Percentiles rank a stretch among this genome's conserved stretches.
Conservation (phyloP, 2,888 invertebrate species). For the Balanococcus diminutus region DNA sequence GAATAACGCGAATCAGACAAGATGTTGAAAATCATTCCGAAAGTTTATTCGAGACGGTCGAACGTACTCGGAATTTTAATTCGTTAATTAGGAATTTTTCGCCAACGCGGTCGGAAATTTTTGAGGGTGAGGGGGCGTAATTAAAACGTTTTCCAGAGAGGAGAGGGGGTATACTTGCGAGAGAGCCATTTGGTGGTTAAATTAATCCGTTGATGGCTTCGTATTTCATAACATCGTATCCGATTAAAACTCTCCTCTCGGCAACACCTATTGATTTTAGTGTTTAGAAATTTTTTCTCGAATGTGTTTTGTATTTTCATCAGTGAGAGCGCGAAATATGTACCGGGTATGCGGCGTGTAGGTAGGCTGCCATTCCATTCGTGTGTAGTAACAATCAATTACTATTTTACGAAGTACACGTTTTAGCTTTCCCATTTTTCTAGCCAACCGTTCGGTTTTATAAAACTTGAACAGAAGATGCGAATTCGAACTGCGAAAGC, state of each 20-base stretch:
- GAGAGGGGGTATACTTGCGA: too few relatives aligned
- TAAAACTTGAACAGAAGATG: background rate
- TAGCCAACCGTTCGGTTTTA: background rate
- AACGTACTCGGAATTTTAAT: conserved; percentile 21
- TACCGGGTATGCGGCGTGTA: too few relatives aligned
- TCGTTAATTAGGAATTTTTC: conserved; percentile 19
- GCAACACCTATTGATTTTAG: background rate
- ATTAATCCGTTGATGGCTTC: background rate
- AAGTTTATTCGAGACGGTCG: background rate
- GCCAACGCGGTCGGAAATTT: background rate
- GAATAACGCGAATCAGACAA: background rate
- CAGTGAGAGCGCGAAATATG: background rate
- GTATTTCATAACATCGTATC: background rate
- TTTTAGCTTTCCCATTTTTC: conserved; percentile 22
- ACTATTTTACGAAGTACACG: background rate
- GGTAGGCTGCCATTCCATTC: too few relatives aligned
- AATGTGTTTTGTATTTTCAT: conserved; percentile 10
- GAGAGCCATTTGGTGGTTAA: background rate
- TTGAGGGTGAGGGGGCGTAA: background rate
- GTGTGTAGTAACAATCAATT: background rate
- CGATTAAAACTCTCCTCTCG: conserved; percentile 7
- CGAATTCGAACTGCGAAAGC: background rate
- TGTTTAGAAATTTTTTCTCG: background rate
- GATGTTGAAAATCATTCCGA: background rate
- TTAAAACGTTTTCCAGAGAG: conserved; percentile 20